phyloP scores from a whole-genome alignment of 2,888 invertebrate species.

The Xylota sylvarum region DNA sequence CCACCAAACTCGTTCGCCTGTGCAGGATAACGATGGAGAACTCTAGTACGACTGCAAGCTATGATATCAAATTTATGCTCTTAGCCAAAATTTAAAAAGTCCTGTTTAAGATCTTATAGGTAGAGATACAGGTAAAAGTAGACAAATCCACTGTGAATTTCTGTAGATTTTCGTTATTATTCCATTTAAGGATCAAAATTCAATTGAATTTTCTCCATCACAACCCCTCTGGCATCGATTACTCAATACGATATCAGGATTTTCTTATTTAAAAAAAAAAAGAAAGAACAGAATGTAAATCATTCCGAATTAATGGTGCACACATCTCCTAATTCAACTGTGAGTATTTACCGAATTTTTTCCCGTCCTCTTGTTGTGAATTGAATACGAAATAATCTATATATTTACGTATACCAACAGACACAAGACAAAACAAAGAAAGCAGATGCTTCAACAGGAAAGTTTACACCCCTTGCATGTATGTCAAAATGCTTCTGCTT shows the following conservation, averaged over 20 bases:
- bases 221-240: slow-evolving; percentile 29
- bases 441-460: slow-evolving; percentile 23
- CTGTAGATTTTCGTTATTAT: slow-evolving; percentile 1
- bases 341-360: slow-evolving; percentile 38
- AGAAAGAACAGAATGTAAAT: slow-evolving; percentile 27
- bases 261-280: slow-evolving; percentile 9
- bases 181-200: slow-evolving; percentile 5
- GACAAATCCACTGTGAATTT: too few species aligned
- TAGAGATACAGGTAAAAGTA: too few species aligned
- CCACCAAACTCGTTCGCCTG: too few species aligned
- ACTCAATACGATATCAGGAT: slow-evolving; percentile 22
- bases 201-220: slow-evolving; percentile 16
- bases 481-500: slow-evolving; percentile 4
- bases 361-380: neutral
- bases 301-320: slow-evolving; percentile 15
- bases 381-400: slow-evolving; percentile 26
- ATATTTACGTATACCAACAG: neutral
- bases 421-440: slow-evolving; percentile 23
- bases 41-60: too few species aligned
- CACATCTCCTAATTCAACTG: slow-evolving; percentile 29
- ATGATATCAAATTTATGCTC: too few species aligned
- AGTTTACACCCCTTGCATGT: slow-evolving; percentile 12
- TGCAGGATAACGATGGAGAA: too few species aligned
- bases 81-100: too few species aligned
- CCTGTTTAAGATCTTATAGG: too few species aligned